Evolutionary conservation across 1,140 invertebrate genomes (phyloP).

Genomic region (Papilio polyxenes): DNA sequence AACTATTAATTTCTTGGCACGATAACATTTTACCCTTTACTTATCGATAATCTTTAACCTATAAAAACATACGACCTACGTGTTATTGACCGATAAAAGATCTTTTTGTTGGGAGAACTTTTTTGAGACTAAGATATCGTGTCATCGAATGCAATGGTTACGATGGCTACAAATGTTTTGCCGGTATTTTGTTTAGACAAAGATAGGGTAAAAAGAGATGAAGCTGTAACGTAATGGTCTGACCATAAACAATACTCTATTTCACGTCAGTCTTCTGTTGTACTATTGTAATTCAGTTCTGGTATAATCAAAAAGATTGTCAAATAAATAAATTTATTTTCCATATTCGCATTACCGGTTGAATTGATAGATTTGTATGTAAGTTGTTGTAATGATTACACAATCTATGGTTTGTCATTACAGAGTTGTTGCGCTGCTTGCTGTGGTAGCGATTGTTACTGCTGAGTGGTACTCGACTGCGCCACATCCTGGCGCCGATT

Average conservation of each 20-base stretch:
- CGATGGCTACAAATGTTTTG: too few relatives aligned
- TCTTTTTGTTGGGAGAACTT: not conserved
- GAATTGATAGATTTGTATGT: not conserved
- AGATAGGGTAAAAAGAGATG: too few relatives aligned
- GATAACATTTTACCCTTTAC: slow-evolving; percentile 1
- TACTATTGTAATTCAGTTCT: too few relatives aligned
- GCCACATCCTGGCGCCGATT: slow-evolving; percentile 41
- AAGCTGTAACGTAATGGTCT: too few relatives aligned
- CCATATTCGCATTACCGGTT: too few relatives aligned
- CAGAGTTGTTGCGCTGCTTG: not conserved
- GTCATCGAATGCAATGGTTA: too few relatives aligned
- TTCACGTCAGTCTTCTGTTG: too few relatives aligned
- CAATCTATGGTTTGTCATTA: not conserved
- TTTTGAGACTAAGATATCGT: not conserved
- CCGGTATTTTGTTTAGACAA: too few relatives aligned
- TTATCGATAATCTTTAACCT: not conserved
- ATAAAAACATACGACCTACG: not conserved
- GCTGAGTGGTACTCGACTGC: slow-evolving; percentile 35
- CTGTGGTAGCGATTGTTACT: not conserved
- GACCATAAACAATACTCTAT: too few relatives aligned
- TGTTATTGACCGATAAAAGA: not conserved
- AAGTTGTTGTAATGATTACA: not conserved
- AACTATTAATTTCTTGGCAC: not conserved
- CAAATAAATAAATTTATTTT: too few relatives aligned
- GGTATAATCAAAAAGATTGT: too few relatives aligned